Base-by-base conservation (phyloP, 2,888 invertebrate species). In the Stegophylla sp. region DNA sequence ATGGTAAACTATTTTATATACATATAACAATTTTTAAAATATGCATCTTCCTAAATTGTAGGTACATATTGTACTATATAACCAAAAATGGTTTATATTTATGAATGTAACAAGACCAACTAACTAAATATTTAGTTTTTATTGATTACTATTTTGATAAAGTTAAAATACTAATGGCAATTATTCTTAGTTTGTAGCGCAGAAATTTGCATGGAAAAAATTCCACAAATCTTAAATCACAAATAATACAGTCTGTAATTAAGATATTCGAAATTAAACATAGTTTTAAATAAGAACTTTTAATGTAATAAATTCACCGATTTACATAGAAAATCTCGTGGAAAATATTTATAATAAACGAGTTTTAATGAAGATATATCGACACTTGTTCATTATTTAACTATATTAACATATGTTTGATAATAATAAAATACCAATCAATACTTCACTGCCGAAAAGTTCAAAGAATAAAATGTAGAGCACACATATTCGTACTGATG, bases 401-500 rank as follows among this genome's bases (percentile, higher is more conserved):
- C 28, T 45, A 26, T 61, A 26, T 13, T 41, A 48, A 72, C 48
- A 72, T 56, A 72, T 41, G 41, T 41, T 72, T 41, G 15, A 56
- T 56, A 5, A 56, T 72, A 9, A 43, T 28, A 59, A 59, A 59
- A 59, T n/a, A 26, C 3, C 2, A 43, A 43, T 59, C 43, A 72
- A 56, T 72, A 72, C 23, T 59, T 56, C 12, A 59, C 43, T 72
- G 56, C 43, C 43, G 5, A 59, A 41, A 64, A 75, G 41, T 64
- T 10, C 7, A 48, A 34, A 41, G 41, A 64, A 75, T 75, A 53
- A 64, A 75, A 69, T 64, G 59, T 64, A 61, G 26, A 75, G n/a
- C 17, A 59, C 43, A 10, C 43, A 26, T 17, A 61, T 28, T 17
- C 1, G 10, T 69, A 23, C 26, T 17, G 20, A 64, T 4, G 64